Evolutionary conservation across 2,113 vertebrate genomes (phyloP).

Genomic region (Rhynchomys soricoides): DNA sequence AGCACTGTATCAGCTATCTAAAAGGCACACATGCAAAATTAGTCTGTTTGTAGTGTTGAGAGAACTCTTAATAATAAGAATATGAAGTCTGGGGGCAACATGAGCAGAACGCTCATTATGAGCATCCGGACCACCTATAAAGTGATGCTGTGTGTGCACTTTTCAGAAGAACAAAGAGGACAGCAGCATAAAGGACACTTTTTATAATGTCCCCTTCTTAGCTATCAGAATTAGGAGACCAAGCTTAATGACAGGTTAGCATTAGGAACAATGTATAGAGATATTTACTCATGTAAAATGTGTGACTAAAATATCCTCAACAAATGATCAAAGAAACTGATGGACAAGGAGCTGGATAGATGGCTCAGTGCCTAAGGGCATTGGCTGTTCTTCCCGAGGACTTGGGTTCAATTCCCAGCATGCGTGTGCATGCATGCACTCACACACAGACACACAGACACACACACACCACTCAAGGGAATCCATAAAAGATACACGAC

Average conservation of each 20-base stretch:
- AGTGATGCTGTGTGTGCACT: background rate
- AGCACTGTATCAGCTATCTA: conserved; percentile 95
- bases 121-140: conserved; percentile 51
- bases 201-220: conserved; percentile 32
- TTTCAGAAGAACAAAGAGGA: background rate
- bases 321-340: background rate
- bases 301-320: conserved; percentile 6
- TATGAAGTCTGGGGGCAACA: background rate
- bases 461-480: background rate
- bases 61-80: background rate
- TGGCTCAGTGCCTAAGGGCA: background rate
- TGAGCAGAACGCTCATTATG: background rate
- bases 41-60: conserved; percentile 41
- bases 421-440: background rate
- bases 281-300: background rate
- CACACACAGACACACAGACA: background rate
- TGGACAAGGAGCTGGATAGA: background rate
- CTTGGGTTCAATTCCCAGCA: background rate
- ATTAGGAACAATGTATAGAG: background rate
- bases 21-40: conserved; percentile 74
- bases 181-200: conserved; percentile 35
- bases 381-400: background rate
- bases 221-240: conserved; percentile 15
- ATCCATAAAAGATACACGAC: background rate
- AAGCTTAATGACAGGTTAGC: conserved; percentile 9